These are phyloP conservation scores for Pristionchus mayeri DNA, from an alignment of 2,888 invertebrate genomes.

Conservation along the genomic window DNA sequence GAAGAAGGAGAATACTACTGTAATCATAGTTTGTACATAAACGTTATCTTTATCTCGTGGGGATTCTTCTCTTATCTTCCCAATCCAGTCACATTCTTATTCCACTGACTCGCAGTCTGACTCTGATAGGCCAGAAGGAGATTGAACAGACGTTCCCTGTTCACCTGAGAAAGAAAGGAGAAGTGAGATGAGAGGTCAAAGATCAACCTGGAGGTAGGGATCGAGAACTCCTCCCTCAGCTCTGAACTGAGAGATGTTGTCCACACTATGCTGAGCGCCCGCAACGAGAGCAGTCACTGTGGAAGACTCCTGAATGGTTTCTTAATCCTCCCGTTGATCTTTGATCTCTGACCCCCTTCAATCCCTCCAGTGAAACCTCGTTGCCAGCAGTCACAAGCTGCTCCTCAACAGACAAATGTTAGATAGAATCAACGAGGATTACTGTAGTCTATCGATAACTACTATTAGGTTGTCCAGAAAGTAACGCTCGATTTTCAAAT, in stretches of 20 bases:
- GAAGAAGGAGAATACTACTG: too few relatives aligned
- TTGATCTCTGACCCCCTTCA: background rate
- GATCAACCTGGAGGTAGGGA: constrained; percentile 35
- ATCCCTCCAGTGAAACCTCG: background rate
- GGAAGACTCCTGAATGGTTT: background rate
- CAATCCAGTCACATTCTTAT: constrained; percentile 32
- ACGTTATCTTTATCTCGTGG: background rate
- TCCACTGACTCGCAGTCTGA: background rate
- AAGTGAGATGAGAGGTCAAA: constrained; percentile 23
- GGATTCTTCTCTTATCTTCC: constrained; percentile 11
- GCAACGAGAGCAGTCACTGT: background rate
- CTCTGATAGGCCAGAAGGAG: constrained; percentile 33
- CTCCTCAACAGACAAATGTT: too few relatives aligned
- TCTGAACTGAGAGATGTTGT: constrained; percentile 4
- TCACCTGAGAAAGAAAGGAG: constrained; percentile 34
- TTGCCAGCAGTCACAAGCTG: background rate
- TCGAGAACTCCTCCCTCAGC: constrained; percentile 36
- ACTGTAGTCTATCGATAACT: too few relatives aligned
- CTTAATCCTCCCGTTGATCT: background rate
- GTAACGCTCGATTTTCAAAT: too few relatives aligned
- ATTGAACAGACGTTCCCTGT: constrained; percentile 31
- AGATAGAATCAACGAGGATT: too few relatives aligned
- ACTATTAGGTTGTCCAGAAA: too few relatives aligned
- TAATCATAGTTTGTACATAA: constrained; percentile 20
- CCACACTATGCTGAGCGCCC: background rate